Percentiles rank a stretch among this genome's conserved stretches.
These are phyloP conservation scores for Xyliphius kryptos DNA, from an alignment of 2,113 vertebrate genomes.

Conservation along the genomic window DNA sequence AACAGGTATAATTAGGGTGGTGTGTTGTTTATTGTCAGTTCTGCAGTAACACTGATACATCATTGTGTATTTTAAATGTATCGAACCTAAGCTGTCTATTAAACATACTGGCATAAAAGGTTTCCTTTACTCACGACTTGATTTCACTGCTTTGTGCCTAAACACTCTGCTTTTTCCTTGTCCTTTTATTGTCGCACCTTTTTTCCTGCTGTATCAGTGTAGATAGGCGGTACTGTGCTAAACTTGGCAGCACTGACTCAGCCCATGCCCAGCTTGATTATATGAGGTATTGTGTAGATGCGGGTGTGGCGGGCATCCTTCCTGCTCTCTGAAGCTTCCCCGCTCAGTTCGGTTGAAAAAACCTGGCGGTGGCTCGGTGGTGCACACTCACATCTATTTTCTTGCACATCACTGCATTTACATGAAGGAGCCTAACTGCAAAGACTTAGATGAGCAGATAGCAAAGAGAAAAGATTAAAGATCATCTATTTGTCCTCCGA, in stretches of 20 bases:
- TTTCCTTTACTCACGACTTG: no score
- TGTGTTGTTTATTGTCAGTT: no score
- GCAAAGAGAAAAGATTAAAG: slow-evolving; percentile 20
- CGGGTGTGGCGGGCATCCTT: slow-evolving; percentile 13
- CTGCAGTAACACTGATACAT: no score
- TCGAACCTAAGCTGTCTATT: no score
- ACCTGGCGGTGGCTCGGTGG: slow-evolving; percentile 10
- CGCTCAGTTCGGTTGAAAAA: slow-evolving; percentile 11
- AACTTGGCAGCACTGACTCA: slow-evolving; percentile 2
- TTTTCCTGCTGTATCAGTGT: neutral
- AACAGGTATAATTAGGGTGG: no score
- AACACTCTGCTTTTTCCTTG: neutral
- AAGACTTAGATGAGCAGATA: slow-evolving; percentile 31
- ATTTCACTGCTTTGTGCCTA: neutral
- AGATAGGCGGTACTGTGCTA: neutral
- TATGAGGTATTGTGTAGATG: slow-evolving; percentile 17
- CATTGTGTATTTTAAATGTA: no score
- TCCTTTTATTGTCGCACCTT: neutral
- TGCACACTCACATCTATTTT: neutral
- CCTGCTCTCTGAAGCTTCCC: slow-evolving; percentile 2
- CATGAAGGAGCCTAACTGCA: neutral
- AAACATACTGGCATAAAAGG: neutral
- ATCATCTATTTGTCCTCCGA: slow-evolving; percentile 12
- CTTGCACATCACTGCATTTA: slow-evolving; percentile 7
- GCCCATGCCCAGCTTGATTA: slow-evolving; percentile 17